Evolutionary conservation across 2,113 vertebrate genomes (phyloP), one percentile per base, ranked within the genome.

Genomic region (Nicator chloris): DNA sequence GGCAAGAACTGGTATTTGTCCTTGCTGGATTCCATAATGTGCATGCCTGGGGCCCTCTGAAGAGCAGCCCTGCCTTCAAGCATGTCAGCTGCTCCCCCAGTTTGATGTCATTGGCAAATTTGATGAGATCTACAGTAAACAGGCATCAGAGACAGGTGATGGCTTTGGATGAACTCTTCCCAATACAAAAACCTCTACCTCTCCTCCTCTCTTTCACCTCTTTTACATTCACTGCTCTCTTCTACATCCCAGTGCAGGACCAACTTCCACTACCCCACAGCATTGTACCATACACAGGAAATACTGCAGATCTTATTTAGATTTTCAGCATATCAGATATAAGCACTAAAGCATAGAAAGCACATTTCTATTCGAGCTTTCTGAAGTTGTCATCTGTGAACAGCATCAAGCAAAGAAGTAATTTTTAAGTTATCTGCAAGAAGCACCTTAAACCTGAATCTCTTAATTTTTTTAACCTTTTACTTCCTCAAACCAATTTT

Each of bases 41-140:
- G 65, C 50, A 60, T 70, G 40, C 20, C 82, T 82, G 37, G 13
- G 12, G 37, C 42, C 35, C 24, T 63, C 47, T 45, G 13, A 83
- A 75, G 7, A 45, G 51, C 69, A 63, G 65, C 39, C 22, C 15
- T 70, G 51, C 39, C 73, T 81, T 81, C 3, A 5, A 73, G 22
- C 35, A 47, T 4, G 10, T 18, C 37, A 61, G 1, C 4, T 77
- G 44, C 11, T 20, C 13, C 37, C 13, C 4, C 4, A 3, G 1
- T n/a, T 57, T 37, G 31, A 21, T 63, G 10, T 35, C 23, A 73
- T 49, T 26, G 59, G 19, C 68, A 77, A 76, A 64, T 60, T 6
- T n/a, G 8, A 59, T 50, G 39, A 76, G 33, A 54, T 44, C 27
- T 22, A 22, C n/a, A 44, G 2, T 24, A 23, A 68, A 44, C 13